These are phyloP conservation scores for Athalia circularis DNA, from an alignment of 2,888 invertebrate genomes.

Conservation along the genomic window DNA sequence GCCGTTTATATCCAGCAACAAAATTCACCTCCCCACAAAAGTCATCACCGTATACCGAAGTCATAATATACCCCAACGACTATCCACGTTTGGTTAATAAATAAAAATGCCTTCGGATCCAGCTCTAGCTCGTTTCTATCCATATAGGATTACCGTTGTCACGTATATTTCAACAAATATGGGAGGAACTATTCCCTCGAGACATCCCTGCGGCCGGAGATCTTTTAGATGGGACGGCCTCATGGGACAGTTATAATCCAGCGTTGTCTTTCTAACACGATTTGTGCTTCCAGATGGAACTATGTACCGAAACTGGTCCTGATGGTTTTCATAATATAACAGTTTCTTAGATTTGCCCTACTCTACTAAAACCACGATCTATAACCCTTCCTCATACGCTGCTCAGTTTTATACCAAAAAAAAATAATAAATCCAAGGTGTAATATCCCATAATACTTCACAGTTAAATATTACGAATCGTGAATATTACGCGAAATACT, in stretches of 20 bases:
- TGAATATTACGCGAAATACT: no score
- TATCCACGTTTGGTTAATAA: background rate
- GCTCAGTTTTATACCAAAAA: background rate
- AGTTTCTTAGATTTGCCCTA: conserved; percentile 37
- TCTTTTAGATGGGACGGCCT: conserved; percentile 4
- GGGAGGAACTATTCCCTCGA: conserved; percentile 20
- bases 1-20: no score
- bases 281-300: conserved; percentile 19
- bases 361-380: conserved; percentile 38
- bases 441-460: background rate
- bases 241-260: conserved; percentile 36
- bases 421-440: background rate
- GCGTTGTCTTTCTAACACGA: conserved; percentile 25
- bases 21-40: no score
- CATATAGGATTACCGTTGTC: conserved; percentile 37
- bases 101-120: conserved; percentile 31
- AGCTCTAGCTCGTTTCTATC: conserved; percentile 2
- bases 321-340: conserved; percentile 11
- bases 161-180: conserved; percentile 38
- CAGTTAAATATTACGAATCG: no score
- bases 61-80: background rate
- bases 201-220: conserved; percentile 25
- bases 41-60: no score
- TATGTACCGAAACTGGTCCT: conserved; percentile 4
- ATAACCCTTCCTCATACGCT: conserved; percentile 18